phyloP scores from a whole-genome alignment of 2,113 vertebrate species.

The Bombycilla garrulus region DNA sequence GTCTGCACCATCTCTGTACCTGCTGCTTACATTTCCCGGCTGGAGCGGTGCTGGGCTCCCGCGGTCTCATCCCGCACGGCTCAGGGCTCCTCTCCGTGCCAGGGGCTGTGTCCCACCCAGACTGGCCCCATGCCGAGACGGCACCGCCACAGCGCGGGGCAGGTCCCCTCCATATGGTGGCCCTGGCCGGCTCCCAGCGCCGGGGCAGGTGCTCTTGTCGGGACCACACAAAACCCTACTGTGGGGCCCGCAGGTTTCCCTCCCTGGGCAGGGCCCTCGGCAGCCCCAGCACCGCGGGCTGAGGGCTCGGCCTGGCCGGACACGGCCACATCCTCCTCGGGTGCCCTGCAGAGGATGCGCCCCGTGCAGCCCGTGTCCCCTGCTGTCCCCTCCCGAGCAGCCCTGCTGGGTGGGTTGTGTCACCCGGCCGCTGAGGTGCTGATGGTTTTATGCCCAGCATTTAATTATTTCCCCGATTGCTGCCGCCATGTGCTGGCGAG shows the following conservation, averaged over 20 bases:
- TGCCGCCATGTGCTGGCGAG: background rate
- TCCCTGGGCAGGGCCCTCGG: background rate
- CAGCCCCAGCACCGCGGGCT: background rate
- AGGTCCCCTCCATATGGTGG: background rate
- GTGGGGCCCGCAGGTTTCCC: background rate
- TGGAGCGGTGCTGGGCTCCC: fast-evolving
- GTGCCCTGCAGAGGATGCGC: background rate
- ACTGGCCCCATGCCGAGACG: background rate
- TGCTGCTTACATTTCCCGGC: background rate
- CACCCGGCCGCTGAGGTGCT: background rate
- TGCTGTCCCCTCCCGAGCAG: fast-evolving
- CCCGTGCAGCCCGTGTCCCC: fast-evolving
- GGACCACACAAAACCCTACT: background rate
- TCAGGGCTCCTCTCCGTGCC: background rate
- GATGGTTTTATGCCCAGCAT: slow-evolving; percentile 2
- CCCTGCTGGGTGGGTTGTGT: background rate
- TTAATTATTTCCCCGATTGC: background rate
- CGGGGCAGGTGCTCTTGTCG: background rate
- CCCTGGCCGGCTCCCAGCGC: background rate
- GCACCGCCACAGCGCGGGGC: fast-evolving
- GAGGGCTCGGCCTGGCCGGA: background rate
- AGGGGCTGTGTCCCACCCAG: background rate
- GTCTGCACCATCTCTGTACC: background rate
- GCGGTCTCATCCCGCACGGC: fast-evolving
- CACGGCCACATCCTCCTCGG: fast-evolving